Evolutionary conservation across 1,140 invertebrate genomes (phyloP).

Genomic region (Drosophila suzukii): DNA sequence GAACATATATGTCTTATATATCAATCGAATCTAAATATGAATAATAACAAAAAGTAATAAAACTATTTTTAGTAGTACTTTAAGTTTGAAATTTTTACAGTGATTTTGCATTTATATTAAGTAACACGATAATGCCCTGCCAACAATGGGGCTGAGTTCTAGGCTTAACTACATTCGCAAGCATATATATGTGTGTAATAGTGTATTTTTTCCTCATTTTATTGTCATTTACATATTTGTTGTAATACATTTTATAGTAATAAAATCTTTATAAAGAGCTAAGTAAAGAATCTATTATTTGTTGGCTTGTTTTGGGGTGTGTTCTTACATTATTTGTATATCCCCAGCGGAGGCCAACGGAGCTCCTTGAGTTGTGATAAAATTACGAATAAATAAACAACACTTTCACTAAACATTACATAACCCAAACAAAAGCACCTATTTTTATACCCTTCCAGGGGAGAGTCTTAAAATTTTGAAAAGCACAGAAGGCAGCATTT

Average conservation of each 20-base stretch:
- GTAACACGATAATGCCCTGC: conserved; percentile 58
- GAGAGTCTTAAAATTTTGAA: background rate
- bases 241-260: conserved; percentile 71
- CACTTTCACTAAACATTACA: conserved; percentile 27
- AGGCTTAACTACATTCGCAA: conserved; percentile 68
- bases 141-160: conserved; percentile 57
- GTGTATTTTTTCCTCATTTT: conserved; percentile 69
- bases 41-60: conserved; percentile 47
- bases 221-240: conserved; percentile 68
- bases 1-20: conserved; percentile 48
- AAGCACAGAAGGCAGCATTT: background rate
- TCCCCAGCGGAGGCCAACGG: no score
- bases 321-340: background rate
- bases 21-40: conserved; percentile 67
- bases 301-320: conserved; percentile 3
- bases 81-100: conserved; percentile 68
- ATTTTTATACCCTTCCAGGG: conserved; percentile 7
- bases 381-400: conserved; percentile 6
- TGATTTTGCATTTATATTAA: conserved; percentile 78
- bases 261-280: conserved; percentile 66
- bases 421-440: conserved; percentile 1
- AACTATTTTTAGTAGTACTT: conserved; percentile 55
- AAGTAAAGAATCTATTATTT: conserved; percentile 11
- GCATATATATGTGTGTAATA: conserved; percentile 60
- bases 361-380: background rate